Conservation (phyloP, 2,797 vertebrate species). For the Ctenosaura bakeri region DNA sequence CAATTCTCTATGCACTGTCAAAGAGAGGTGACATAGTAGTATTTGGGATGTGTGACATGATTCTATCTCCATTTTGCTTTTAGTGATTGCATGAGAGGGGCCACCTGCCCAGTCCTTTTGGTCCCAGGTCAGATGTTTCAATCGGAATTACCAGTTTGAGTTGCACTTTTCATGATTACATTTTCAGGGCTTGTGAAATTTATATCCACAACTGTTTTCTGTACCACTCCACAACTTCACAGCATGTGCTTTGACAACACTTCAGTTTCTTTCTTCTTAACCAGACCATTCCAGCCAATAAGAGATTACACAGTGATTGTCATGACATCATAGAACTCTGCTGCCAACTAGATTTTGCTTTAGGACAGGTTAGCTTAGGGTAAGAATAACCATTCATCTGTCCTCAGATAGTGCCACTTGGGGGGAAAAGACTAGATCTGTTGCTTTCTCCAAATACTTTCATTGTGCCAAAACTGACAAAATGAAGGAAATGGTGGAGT, state of each 20-base stretch:
- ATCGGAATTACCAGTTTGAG: background rate
- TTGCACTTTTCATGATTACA: background rate
- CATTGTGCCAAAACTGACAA: background rate
- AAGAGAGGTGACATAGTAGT: background rate
- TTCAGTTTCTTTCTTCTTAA: too few relatives aligned
- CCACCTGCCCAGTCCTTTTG: background rate
- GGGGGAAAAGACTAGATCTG: background rate
- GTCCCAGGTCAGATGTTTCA: background rate
- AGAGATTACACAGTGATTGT: too few relatives aligned
- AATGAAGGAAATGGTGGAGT: background rate
- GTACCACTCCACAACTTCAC: background rate
- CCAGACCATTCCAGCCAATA: background rate
- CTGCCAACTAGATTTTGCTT: background rate
- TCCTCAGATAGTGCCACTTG: background rate
- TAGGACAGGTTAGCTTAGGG: background rate
- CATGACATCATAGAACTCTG: background rate
- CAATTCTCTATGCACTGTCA: background rate
- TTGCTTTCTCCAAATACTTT: background rate
- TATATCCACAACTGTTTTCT: background rate
- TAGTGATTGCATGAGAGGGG: background rate
- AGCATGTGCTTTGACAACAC: too few relatives aligned
- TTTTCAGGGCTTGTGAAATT: background rate
- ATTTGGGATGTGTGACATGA: too few relatives aligned
- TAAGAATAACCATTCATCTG: background rate
- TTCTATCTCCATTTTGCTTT: background rate